phyloP scores from a whole-genome alignment of 2,113 vertebrate genomes.

The Solenodon paradoxus region DNA sequence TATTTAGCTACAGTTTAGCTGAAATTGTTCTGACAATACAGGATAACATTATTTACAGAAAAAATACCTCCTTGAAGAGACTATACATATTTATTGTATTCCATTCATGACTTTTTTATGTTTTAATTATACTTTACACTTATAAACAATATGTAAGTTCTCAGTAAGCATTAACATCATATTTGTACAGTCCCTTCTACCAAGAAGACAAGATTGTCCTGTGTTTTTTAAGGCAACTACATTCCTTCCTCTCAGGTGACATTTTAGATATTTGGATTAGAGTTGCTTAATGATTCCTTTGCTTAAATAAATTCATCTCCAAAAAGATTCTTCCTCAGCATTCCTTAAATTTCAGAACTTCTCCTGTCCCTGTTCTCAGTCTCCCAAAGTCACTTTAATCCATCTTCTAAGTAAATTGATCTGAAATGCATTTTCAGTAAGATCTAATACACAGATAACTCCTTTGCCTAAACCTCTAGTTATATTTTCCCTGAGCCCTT shows the following conservation, averaged over 20 bases:
- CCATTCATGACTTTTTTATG: neutral
- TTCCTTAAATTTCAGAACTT: neutral
- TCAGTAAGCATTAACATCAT: neutral
- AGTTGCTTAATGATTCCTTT: neutral
- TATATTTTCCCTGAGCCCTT: neutral
- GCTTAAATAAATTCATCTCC: neutral
- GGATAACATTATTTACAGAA: neutral
- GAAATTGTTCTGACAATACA: neutral
- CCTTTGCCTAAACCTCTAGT: neutral
- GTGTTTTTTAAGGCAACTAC: neutral
- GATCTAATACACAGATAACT: neutral
- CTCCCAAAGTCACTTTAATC: neutral
- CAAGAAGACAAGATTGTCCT: neutral
- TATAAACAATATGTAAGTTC: neutral
- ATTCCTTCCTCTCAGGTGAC: conserved; percentile 6
- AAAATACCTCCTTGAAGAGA: conserved; percentile 1
- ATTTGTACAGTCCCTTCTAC: neutral
- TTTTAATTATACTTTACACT: conserved; percentile 31
- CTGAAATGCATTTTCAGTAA: neutral
- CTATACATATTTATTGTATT: neutral
- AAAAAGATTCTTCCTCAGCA: neutral
- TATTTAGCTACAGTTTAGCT: conserved; percentile 42
- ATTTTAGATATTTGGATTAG: neutral
- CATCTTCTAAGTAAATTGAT: neutral
- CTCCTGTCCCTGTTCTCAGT: neutral